Conservation (phyloP, 2,113 vertebrate species). For the Tachuris rubrigastra region DNA sequence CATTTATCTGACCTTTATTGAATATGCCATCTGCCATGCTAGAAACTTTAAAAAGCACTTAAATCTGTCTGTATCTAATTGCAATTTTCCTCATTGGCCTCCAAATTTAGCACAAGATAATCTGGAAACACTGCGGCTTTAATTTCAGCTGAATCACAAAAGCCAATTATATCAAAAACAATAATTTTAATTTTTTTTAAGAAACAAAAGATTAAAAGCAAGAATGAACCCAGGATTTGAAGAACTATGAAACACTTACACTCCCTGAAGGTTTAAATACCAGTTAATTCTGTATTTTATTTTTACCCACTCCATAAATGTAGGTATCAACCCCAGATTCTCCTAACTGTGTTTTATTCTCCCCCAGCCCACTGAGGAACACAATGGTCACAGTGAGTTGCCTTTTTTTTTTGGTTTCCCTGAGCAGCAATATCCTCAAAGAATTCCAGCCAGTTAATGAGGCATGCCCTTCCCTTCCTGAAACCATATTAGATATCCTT, state of each 20-base stretch:
- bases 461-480: conserved; percentile 70
- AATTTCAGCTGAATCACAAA: conserved; percentile 16
- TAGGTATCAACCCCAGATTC: not conserved
- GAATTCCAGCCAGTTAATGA: conserved; percentile 72
- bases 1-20: conserved; percentile 39
- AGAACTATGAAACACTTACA: not conserved
- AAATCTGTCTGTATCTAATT: conserved; percentile 28
- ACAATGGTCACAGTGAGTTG: conserved; percentile 45
- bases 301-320: not conserved
- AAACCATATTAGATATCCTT: conserved; percentile 71
- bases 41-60: conserved; percentile 26
- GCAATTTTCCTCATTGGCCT: conserved; percentile 20
- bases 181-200: not conserved
- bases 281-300: not conserved
- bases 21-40: conserved; percentile 10
- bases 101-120: conserved; percentile 4
- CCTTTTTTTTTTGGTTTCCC: conserved; percentile 40
- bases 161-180: not conserved
- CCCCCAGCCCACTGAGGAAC: not conserved
- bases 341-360: not conserved
- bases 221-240: not conserved
- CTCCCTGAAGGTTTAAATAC: not conserved
- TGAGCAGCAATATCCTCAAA: conserved; percentile 62
- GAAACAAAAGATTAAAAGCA: not conserved
- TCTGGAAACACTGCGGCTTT: not conserved